These are phyloP conservation scores for Dufourea novaeangliae DNA, from an alignment of 1,140 invertebrate species.

Conservation along the genomic window DNA sequence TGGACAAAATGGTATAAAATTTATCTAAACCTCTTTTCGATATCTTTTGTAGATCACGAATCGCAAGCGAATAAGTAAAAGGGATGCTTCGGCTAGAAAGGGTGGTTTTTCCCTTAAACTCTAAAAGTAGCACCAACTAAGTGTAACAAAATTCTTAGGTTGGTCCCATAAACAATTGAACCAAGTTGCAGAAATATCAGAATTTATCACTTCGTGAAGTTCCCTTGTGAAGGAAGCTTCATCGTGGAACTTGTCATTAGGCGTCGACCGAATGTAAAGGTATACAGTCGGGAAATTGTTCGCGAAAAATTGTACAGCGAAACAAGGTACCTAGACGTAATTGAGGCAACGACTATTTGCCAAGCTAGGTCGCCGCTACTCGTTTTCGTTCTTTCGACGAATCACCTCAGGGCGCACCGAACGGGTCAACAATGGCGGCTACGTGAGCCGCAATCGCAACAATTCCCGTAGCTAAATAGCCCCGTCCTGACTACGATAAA, in stretches of 20 bases:
- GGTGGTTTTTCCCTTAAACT: too few species aligned
- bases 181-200: too few species aligned
- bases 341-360: slow-evolving; percentile 2
- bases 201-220: too few species aligned
- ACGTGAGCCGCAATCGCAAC: slow-evolving; percentile 16
- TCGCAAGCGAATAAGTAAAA: too few species aligned
- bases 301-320: not conserved
- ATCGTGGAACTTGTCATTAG: slow-evolving; percentile 1
- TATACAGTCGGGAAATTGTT: not conserved
- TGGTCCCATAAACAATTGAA: too few species aligned
- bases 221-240: slow-evolving; percentile 15
- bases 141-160: too few species aligned
- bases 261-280: not conserved
- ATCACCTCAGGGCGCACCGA: not conserved
- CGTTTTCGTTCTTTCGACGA: not conserved
- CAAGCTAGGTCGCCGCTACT: not conserved
- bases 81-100: too few species aligned
- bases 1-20: too few species aligned
- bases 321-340: not conserved
- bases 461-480: not conserved
- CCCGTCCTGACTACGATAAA: slow-evolving; percentile 7
- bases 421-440: slow-evolving; percentile 9
- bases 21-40: too few species aligned
- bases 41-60: too few species aligned
- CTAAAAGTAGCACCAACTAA: too few species aligned